Conservation (phyloP, 2,888 invertebrate species). For the Caenorhabditis afra region DNA sequence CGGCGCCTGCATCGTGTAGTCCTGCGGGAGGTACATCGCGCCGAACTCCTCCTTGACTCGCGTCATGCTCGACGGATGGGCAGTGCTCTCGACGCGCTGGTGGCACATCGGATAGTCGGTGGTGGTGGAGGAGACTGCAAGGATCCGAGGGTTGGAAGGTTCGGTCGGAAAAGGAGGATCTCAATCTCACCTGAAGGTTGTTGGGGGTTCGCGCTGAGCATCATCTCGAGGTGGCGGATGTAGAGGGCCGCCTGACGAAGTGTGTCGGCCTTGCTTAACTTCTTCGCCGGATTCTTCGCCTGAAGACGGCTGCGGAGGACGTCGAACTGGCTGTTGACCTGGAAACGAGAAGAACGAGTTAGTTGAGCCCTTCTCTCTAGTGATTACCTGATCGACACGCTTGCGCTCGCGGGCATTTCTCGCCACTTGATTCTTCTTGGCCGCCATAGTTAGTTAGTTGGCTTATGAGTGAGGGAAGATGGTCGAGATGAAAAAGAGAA, state of each 20-base stretch:
- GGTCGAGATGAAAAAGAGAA: no score
- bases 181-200: conserved; percentile 28
- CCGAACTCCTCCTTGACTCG: conserved; percentile 30
- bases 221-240: conserved; percentile 57
- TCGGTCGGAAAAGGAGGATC: background rate
- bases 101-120: conserved; percentile 12
- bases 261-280: conserved; percentile 70
- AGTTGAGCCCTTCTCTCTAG: no score
- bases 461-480: background rate
- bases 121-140: conserved; percentile 30
- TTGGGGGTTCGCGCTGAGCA: conserved; percentile 45
- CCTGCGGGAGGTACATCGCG: conserved; percentile 20
- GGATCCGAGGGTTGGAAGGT: background rate
- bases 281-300: conserved; percentile 59
- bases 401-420: conserved; percentile 68
- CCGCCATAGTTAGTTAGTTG: conserved; percentile 39
- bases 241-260: conserved; percentile 66
- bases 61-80: conserved; percentile 12
- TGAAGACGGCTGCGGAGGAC: conserved; percentile 57
- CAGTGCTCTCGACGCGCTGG: background rate
- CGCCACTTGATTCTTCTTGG: conserved; percentile 64
- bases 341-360: conserved; percentile 14
- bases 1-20: background rate
- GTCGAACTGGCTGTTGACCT: conserved; percentile 70
- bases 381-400: conserved; percentile 68